Evolutionary conservation across 2,888 invertebrate genomes (phyloP).

Genomic region (Pterostichus niger): DNA sequence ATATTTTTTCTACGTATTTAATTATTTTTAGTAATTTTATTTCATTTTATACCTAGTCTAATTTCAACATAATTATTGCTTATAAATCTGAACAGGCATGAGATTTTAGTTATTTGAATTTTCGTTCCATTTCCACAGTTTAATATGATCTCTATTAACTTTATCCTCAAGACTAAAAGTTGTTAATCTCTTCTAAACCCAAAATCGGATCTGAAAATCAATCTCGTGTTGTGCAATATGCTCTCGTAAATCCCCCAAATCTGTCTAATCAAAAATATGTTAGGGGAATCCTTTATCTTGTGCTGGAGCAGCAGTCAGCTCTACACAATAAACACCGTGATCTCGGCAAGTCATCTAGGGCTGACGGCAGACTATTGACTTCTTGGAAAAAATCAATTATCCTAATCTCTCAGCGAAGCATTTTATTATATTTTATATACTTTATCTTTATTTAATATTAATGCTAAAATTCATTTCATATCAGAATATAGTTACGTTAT

Average conservation of each 20-base stretch:
- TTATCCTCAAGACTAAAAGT: slow-evolving; percentile 37
- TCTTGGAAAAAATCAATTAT: background rate
- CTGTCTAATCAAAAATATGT: slow-evolving; percentile 63
- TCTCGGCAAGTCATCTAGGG: background rate
- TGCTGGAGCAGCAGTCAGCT: background rate
- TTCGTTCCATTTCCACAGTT: slow-evolving; percentile 11
- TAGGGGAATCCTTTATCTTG: slow-evolving; percentile 55
- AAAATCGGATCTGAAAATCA: slow-evolving; percentile 56
- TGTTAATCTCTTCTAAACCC: slow-evolving; percentile 42
- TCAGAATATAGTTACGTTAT: no score
- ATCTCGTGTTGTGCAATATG: slow-evolving; percentile 53
- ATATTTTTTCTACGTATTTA: no score
- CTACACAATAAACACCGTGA: slow-evolving; percentile 36
- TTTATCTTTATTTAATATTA: no score
- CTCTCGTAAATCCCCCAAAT: slow-evolving; percentile 46
- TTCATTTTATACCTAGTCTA: no score
- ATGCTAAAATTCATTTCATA: no score
- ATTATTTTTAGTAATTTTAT: no score
- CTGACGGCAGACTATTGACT: slow-evolving; percentile 1
- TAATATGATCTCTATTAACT: slow-evolving; percentile 51
- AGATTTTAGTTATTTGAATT: background rate
- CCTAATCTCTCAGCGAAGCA: background rate
- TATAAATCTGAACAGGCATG: no score
- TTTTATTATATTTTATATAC: no score
- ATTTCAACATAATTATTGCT: no score